Base-by-base conservation (phyloP, 2,888 invertebrate species). In the Hylaea fasciaria region DNA sequence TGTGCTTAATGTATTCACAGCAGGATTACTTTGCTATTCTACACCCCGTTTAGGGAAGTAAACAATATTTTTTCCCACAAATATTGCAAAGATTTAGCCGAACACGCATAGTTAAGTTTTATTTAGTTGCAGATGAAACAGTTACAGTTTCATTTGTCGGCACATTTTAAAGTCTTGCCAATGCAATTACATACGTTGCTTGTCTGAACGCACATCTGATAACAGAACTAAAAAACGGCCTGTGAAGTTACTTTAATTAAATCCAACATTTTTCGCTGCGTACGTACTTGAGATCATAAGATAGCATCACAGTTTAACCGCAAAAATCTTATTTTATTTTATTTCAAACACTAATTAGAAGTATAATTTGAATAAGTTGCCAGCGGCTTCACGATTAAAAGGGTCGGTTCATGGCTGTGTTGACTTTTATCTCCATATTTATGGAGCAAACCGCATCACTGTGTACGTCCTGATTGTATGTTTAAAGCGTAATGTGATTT, bases 181-280 rank as follows among this genome's bases (percentile, higher is more conserved):
- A 76, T 82, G 86, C 85, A 89, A 89, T 90, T 88, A 90, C 87
- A 85, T 83, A 78, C 78, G 83, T 86, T 84, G 79, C 81, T 86
- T 85, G 85, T 85, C 85, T 77, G 78, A 77, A 74, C 76, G 77
- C 80, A 74, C 80, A 88, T 89, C 88, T 86, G 91, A 90, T 91
- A 91, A 87, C 80, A 70, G 71, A 76, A 82, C 69, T 76, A 82
- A 86, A 82, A 86, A 89, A 85, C 70, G 74, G 77, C 78, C 77
- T 79, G 76, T 80, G 77, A 75, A 82, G 80, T 81, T 80, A 78
- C 79, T 85, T 88, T 86, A 89, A 89, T 89, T 87, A 86, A 89
- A 90, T 81, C 78, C 81, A 66, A 76, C 77, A 76, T 83, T 81
- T 83, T 82, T 82, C 76, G 72, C 80, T 78, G 69, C 71, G 76